These are phyloP conservation scores for Corydoras maculifer DNA, from an alignment of 2,113 vertebrate genomes.

Conservation along the genomic window DNA sequence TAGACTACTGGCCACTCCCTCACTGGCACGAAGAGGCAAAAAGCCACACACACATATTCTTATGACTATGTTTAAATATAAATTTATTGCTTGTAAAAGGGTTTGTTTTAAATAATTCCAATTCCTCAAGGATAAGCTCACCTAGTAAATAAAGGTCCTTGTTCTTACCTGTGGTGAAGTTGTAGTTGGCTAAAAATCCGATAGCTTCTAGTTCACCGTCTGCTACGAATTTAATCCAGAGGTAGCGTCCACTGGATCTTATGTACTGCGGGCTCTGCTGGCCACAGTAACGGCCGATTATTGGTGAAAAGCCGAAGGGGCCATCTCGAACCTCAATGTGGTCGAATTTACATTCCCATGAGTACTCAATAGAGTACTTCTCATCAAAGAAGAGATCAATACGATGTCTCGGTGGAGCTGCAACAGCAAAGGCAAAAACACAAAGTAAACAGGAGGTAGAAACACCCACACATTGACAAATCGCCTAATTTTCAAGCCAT, in stretches of 20 bases:
- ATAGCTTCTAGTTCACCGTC: conserved; percentile 95
- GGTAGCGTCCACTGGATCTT: conserved; percentile 93
- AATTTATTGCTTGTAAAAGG: not conserved
- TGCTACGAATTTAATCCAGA: conserved; percentile 99
- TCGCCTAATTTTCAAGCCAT: conserved; percentile 7
- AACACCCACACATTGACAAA: not conserved
- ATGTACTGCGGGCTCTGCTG: conserved; percentile 92
- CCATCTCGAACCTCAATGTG: conserved; percentile 98
- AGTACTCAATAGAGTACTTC: conserved; percentile 95
- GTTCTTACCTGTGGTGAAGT: conserved; percentile 91
- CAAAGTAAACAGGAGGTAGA: not conserved
- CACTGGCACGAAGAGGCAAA: no score
- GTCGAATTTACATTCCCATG: conserved; percentile 99
- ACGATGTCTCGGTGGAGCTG: conserved; percentile 94
- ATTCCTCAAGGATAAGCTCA: not conserved
- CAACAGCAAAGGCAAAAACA: conserved; percentile 45
- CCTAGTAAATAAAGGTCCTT: no score
- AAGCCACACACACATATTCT: no score
- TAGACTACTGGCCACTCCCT: no score
- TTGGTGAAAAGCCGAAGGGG: conserved; percentile 96
- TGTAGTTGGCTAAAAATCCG: conserved; percentile 95
- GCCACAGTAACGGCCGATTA: conserved; percentile 94
- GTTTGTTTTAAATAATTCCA: not conserved
- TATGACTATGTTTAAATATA: not conserved
- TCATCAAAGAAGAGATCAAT: conserved; percentile 97